Conservation (phyloP, 2,888 invertebrate species). For the Apodemia zela region DNA sequence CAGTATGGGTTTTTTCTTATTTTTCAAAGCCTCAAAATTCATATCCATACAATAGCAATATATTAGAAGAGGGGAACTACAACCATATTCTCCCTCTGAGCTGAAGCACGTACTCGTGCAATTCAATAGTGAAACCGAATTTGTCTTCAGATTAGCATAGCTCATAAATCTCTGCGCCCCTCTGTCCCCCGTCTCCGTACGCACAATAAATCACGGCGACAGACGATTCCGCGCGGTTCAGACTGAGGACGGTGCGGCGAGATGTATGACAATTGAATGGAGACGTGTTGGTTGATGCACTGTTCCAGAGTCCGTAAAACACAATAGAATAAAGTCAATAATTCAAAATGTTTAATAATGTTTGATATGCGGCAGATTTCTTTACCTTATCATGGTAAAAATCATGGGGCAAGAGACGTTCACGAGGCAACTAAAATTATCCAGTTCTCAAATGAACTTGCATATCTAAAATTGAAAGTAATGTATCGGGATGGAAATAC, state of each 20-base stretch:
- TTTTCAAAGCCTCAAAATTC: not conserved
- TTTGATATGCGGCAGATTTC: too few relatives aligned
- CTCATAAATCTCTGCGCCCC: slow-evolving; percentile 4
- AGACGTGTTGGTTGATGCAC: not conserved
- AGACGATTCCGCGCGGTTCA: not conserved
- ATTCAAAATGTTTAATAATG: too few relatives aligned
- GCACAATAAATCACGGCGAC: not conserved
- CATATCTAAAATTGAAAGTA: too few relatives aligned
- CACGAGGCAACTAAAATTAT: too few relatives aligned
- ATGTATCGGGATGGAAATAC: too few relatives aligned
- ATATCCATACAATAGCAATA: not conserved
- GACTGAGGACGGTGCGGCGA: not conserved
- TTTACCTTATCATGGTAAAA: too few relatives aligned
- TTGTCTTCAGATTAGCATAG: slow-evolving; percentile 1
- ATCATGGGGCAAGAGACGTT: too few relatives aligned
- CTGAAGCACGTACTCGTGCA: not conserved
- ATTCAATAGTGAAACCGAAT: not conserved
- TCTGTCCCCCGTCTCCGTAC: not conserved
- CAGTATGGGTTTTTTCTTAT: too few relatives aligned
- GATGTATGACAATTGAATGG: slow-evolving; percentile 5
- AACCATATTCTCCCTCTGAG: not conserved
- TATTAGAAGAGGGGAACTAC: not conserved
- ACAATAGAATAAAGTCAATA: not conserved
- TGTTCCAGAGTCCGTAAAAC: not conserved
- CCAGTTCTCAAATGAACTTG: too few relatives aligned